A percentile compares a stretch with the other conserved stretches of the same genome.
phyloP scores from a whole-genome alignment of 2,113 vertebrate genomes.

The Apaloderma vittatum region DNA sequence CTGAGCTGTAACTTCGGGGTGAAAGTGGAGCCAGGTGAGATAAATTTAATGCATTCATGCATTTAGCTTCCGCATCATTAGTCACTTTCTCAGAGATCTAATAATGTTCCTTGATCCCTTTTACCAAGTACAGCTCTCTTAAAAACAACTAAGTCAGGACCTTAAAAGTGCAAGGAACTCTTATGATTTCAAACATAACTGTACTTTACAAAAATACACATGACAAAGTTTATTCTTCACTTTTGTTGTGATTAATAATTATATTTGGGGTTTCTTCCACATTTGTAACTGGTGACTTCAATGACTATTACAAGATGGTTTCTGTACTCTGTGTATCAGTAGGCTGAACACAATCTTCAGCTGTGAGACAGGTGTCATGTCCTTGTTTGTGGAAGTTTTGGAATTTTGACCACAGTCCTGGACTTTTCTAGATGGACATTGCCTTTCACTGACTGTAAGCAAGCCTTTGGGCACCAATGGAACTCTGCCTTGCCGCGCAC shows the following conservation, averaged over 20 bases:
- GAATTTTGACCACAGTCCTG: background rate
- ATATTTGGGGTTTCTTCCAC: fast-evolving
- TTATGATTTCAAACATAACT: background rate
- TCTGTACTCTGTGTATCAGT: background rate
- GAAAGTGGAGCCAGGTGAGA: background rate
- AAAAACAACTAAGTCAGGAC: background rate
- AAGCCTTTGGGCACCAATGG: background rate
- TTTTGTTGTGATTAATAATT: background rate
- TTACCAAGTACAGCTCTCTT: background rate
- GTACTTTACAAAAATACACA: background rate
- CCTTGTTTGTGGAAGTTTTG: background rate
- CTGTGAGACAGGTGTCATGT: background rate
- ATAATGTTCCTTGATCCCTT: background rate
- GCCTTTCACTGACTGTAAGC: background rate
- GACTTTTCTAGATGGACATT: background rate
- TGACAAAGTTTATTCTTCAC: background rate
- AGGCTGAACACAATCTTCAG: background rate
- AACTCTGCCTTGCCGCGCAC: background rate
- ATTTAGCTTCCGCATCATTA: background rate
- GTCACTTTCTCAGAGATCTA: background rate
- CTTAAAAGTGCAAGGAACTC: background rate
- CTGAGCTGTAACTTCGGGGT: background rate
- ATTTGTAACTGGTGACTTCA: background rate
- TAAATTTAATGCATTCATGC: background rate
- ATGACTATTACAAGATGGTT: background rate